Base-by-base conservation (phyloP, 2,888 invertebrate species). In the Boloria selene region DNA sequence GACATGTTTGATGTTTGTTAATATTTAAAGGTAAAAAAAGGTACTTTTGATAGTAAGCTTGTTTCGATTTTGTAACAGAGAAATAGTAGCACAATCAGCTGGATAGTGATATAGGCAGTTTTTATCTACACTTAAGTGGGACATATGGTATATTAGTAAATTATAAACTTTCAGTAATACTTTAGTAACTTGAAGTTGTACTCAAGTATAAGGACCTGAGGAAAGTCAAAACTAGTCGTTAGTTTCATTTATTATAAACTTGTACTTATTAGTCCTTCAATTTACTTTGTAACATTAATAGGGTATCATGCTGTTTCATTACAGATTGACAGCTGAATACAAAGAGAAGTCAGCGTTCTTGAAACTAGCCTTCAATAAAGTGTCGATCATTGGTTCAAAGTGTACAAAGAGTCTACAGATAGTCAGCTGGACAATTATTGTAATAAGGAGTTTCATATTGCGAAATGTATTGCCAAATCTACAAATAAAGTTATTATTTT, bases 251-350 rank as follows among this genome's bases (percentile, higher is more conserved):
- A 22, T 22, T 18, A 4, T 18, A 22, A 56, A 56, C n/a, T 56
- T n/a, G 45, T 45, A 47, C 49, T 31, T 49, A 59, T 59, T 59
- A 59, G 38, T 59, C 31, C 49, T 59, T 59, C 47, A n/a, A 49
- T 31, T 59, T 38, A 17, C 17, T 31, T 59, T 49, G 47, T 38
- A 49, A 49, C 59, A 49, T 49, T 59, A 49, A 49, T 49, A 17
- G 18, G 59, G 47, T 59, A 49, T 59, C 59, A 49, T 31, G 59
- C 49, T 59, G 31, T 49, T 59, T 59, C 47, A 49, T 49, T 59
- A 31, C 17, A 49, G 50, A 59, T 18, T 59, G 59, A 59, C 59
- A 49, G 49, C 49, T 59, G 59, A 59, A 59, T 59, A 59, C 59
- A 59, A 50, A 38, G 59, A 49, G 49, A 38, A 59, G 59, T 59